Conservation (phyloP, 2,888 invertebrate species). For the Drosophila mercatorum region DNA sequence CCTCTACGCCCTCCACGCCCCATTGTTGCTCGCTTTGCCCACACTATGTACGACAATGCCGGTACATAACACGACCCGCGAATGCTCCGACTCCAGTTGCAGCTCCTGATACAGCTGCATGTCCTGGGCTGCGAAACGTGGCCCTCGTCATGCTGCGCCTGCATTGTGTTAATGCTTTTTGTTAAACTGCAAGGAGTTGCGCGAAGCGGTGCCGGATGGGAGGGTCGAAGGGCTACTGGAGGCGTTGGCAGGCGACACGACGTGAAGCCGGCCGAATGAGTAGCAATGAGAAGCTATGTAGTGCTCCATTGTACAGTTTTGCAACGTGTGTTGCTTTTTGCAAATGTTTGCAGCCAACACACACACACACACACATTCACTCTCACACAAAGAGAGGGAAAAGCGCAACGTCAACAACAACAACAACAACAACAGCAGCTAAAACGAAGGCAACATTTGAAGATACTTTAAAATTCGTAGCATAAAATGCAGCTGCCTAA, state of each 20-base stretch:
- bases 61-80: constrained; percentile 77
- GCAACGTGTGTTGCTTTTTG: constrained; percentile 78
- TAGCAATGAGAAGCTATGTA: constrained; percentile 46
- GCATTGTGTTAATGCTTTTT: constrained; percentile 81
- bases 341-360: constrained; percentile 69
- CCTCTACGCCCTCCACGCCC: not conserved
- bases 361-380: constrained; percentile 21
- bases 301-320: constrained; percentile 71
- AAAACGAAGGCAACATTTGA: constrained; percentile 53
- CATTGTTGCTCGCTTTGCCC: constrained; percentile 7
- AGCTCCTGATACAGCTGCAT: constrained; percentile 19
- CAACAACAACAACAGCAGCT: constrained; percentile 36
- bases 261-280: constrained; percentile 40
- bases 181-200: constrained; percentile 72
- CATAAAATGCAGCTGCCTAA: constrained; percentile 66
- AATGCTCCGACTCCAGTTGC: constrained; percentile 41
- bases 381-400: constrained; percentile 34
- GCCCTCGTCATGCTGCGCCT: constrained; percentile 78
- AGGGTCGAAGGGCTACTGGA: not conserved
- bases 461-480: constrained; percentile 72
- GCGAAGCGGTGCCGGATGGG: not conserved
- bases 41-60: constrained; percentile 74
- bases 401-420: constrained; percentile 35
- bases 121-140: constrained; percentile 47
- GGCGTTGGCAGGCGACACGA: constrained; percentile 30